A percentile compares a stretch with the other conserved stretches of the same genome.
These are phyloP conservation scores for Hyperoplus immaculatus DNA, from an alignment of 2,797 vertebrate species.

Conservation along the genomic window DNA sequence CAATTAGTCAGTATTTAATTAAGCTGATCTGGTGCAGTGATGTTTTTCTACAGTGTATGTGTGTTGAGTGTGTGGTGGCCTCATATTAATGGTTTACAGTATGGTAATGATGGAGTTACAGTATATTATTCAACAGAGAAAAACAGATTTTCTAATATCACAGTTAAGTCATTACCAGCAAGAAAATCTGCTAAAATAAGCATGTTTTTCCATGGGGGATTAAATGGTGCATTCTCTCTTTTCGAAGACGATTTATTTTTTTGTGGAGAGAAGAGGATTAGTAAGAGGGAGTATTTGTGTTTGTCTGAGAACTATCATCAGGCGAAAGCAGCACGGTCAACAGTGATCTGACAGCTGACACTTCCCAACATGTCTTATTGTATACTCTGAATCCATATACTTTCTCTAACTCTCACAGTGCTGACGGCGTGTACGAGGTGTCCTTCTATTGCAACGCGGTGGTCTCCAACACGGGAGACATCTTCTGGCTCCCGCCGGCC, in stretches of 20 bases:
- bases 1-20: not conserved
- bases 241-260: slow-evolving; percentile 10
- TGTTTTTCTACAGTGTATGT: not conserved
- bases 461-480: slow-evolving; percentile 86
- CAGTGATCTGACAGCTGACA: too few species aligned
- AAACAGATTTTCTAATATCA: slow-evolving; percentile 44
- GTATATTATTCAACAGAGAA: slow-evolving; percentile 31
- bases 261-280: slow-evolving; percentile 51
- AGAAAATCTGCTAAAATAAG: slow-evolving; percentile 65
- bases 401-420: slow-evolving; percentile 70
- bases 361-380: too few species aligned
- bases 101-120: slow-evolving; percentile 16
- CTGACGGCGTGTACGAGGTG: slow-evolving; percentile 89
- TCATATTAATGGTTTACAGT: slow-evolving; percentile 8
- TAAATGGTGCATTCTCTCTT: slow-evolving; percentile 13
- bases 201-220: slow-evolving; percentile 53
- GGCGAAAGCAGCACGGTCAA: not conserved
- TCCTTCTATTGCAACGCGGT: slow-evolving; percentile 89
- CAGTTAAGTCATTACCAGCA: slow-evolving; percentile 23
- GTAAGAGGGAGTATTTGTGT: slow-evolving; percentile 4
- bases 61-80: slow-evolving; percentile 3
- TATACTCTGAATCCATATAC: not conserved
- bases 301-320: slow-evolving; percentile 4
- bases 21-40: not conserved
- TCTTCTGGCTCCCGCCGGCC: slow-evolving; percentile 89